These are phyloP conservation scores for Rhynchonycteris naso DNA, from an alignment of 2,797 vertebrate species.

Conservation along the genomic window DNA sequence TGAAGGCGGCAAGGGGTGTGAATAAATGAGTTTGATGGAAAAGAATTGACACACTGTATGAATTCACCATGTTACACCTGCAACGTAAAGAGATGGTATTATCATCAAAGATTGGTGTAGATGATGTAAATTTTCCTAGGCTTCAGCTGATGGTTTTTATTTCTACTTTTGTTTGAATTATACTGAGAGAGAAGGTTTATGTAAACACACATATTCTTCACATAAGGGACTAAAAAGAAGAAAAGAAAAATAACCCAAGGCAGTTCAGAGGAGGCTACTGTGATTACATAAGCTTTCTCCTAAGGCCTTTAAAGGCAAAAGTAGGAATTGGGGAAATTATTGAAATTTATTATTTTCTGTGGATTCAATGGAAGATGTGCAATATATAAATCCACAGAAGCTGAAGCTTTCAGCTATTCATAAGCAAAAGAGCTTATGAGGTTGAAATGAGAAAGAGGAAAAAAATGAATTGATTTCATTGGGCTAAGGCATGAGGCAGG, in stretches of 20 bases:
- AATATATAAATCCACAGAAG: not conserved
- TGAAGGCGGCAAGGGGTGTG: not conserved
- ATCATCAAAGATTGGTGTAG: not conserved
- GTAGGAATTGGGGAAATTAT: constrained; percentile 11
- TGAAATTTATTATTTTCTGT: constrained; percentile 34
- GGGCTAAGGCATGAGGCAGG: constrained; percentile 29
- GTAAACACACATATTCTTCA: constrained; percentile 37
- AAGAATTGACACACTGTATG: not conserved
- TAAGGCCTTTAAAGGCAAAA: not conserved
- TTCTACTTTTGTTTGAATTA: constrained; percentile 23
- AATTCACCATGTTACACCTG: not conserved
- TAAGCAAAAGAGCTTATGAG: not conserved
- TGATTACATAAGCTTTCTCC: not conserved
- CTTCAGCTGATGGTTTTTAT: constrained; percentile 36
- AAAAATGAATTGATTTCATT: not conserved
- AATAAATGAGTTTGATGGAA: not conserved
- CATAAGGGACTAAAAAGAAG: not conserved
- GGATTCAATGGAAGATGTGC: constrained; percentile 21
- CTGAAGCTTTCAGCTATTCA: not conserved
- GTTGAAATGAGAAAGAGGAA: constrained; percentile 35
- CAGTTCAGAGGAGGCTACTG: not conserved
- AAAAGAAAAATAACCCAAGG: constrained; percentile 42
- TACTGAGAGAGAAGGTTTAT: constrained; percentile 12
- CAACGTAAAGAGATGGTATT: not conserved
- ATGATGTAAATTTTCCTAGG: not conserved